These are phyloP conservation scores for Lithobates pipiens DNA, from an alignment of 2,797 vertebrate species.

Conservation along the genomic window DNA sequence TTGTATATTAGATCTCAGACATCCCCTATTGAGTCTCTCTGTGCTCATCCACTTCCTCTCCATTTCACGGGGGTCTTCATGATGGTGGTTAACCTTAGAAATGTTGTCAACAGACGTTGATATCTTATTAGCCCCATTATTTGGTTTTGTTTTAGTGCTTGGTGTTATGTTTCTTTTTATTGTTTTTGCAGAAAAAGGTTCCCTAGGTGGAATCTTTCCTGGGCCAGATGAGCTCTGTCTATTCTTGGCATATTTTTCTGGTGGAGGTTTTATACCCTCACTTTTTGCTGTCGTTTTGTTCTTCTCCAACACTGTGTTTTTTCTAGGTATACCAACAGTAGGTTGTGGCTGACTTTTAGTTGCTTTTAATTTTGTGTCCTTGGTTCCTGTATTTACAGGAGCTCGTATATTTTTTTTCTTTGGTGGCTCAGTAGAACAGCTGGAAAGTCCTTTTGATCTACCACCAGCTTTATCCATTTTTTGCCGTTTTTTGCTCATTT, in stretches of 20 bases:
- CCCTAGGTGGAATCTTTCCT: conserved; percentile 73
- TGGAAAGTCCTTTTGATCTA: conserved; percentile 25
- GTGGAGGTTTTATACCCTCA: conserved; percentile 59
- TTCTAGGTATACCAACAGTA: conserved; percentile 64
- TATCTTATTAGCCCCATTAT: conserved; percentile 71
- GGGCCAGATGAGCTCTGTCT: conserved; percentile 49
- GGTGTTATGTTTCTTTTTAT: conserved; percentile 66
- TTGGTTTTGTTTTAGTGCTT: conserved; percentile 60
- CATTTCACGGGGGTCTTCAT: conserved; percentile 61
- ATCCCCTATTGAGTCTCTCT: conserved; percentile 72
- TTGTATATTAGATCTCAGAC: conserved; percentile 69
- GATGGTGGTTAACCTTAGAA: conserved; percentile 68
- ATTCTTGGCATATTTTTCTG: conserved; percentile 64
- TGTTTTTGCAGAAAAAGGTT: conserved; percentile 69
- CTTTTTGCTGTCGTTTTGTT: conserved; percentile 57
- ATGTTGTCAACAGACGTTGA: conserved; percentile 82
- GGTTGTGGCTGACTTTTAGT: conserved; percentile 55
- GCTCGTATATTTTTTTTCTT: conserved; percentile 65
- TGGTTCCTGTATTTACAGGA: conserved; percentile 63
- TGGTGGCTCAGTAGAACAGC: conserved; percentile 60
- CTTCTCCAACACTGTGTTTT: conserved; percentile 65
- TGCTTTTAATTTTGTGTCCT: conserved; percentile 70
- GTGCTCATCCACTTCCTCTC: conserved; percentile 80
- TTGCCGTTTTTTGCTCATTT: conserved; percentile 61
- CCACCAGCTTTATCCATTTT: conserved; percentile 63